phyloP scores from a whole-genome alignment of 2,797 vertebrate species.

The Malurus leucopterus region DNA sequence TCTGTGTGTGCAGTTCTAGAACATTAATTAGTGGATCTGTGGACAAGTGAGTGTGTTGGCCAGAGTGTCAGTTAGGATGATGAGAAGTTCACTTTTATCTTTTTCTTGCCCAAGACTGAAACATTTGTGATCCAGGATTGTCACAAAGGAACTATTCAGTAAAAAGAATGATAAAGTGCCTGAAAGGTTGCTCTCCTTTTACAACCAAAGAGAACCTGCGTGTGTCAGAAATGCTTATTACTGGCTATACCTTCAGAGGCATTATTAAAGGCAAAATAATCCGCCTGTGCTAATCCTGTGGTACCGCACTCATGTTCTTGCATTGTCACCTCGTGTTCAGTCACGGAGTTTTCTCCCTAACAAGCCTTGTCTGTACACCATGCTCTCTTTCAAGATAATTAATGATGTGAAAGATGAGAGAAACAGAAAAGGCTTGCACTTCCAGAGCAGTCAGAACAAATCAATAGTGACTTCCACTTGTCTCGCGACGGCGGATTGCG shows the following conservation, averaged over 20 bases:
- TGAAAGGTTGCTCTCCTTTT: not conserved
- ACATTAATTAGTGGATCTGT: not conserved
- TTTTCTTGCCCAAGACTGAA: not conserved
- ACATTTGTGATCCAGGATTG: not conserved
- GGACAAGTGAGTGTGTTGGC: not conserved
- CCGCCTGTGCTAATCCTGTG: not conserved
- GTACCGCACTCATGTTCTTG: not conserved
- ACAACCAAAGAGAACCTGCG: not conserved
- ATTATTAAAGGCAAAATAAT: conserved; percentile 14
- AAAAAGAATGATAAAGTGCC: not conserved
- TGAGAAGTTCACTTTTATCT: not conserved
- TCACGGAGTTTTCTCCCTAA: not conserved
- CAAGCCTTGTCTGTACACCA: conserved; percentile 5
- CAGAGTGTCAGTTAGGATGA: not conserved
- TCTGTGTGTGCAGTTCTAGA: not conserved
- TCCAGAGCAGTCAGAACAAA: conserved; percentile 49
- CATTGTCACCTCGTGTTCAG: conserved; percentile 6
- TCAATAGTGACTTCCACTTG: conserved; percentile 29
- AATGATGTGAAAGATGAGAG: conserved; percentile 43
- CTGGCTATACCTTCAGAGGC: not conserved
- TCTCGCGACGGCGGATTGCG: not conserved
- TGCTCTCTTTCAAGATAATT: conserved; percentile 43
- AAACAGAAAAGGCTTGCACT: not conserved
- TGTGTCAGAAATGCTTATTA: not conserved
- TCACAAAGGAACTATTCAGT: not conserved